Evolutionary conservation across 53 echinoderm and acorn worm genomes (phyloP), one percentile per base, ranked within the genome.

Genomic region (Holothuria leucospilota): DNA sequence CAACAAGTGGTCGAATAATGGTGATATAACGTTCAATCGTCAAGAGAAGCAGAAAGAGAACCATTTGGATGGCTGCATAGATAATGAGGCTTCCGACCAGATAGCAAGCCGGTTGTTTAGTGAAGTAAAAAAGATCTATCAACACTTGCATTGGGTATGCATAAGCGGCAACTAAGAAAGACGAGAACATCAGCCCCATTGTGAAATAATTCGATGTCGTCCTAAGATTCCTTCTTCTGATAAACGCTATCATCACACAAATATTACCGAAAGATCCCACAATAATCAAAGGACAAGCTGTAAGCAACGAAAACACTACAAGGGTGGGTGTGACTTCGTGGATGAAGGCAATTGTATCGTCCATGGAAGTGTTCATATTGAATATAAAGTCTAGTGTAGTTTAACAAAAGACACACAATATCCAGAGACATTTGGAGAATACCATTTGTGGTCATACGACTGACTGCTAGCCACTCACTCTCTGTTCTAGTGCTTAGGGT

Each of bases 21-120:
- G 72, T 24, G 49, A 72, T 42, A 23, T 39, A 72, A 23, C 72
- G 41, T 42, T 72, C 72, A 23, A 72, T 20, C 16, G 72, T 72
- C 46, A 24, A 42, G n/a, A 14, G 9, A 12, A 72, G 24, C 20
- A 72, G 20, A 40, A 0, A 14, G 39, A 70, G 2, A 12, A 21
- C 41, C 13, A 70, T 30, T 39, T 34, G 39, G 16, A 70, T 34
- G 38, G 34, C 8, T 41, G 71, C 6, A 29, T 9, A 25, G 30
- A 29, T 12, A 0, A 13, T 7, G 30, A 13, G 18, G 8, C 14
- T 6, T 20, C 34, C 34, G 34, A 34, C 34, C 34, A 34, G 34
- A 34, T 34, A 34, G 34, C 34, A 34, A 34, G 34, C 39, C 15
- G 71, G 71, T 13, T 70, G 71, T 7, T 6, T 70, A 34, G 39